These are phyloP conservation scores for Seira ritae DNA, from an alignment of 2,888 invertebrate species.

Conservation along the genomic window DNA sequence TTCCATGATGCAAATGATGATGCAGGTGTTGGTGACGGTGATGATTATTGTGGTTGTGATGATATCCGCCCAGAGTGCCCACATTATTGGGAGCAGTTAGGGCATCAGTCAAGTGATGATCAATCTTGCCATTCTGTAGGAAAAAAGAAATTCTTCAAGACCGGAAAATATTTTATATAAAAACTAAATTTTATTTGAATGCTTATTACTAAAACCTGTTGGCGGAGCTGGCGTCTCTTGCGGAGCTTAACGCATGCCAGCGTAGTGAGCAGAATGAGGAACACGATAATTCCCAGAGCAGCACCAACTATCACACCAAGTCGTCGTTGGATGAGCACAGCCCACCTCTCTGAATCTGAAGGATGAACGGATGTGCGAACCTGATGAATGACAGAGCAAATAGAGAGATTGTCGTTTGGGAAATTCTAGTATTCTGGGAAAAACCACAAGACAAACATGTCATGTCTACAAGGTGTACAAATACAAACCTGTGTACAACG, in stretches of 20 bases:
- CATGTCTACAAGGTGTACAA: conserved; percentile 1
- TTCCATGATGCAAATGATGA: conserved; percentile 58
- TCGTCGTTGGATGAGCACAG: conserved; percentile 84
- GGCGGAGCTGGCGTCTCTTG: conserved; percentile 81
- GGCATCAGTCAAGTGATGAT: conserved; percentile 70
- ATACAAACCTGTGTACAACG: conserved; percentile 81
- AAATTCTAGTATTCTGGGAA: background rate
- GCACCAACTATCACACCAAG: conserved; percentile 91
- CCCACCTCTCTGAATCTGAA: conserved; percentile 76
- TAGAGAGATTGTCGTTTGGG: background rate
- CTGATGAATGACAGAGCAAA: conserved; percentile 56
- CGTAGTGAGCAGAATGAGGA: conserved; percentile 88
- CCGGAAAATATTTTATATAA: too few relatives aligned
- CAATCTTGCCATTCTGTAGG: conserved; percentile 72
- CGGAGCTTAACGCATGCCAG: conserved; percentile 90
- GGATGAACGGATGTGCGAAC: conserved; percentile 76
- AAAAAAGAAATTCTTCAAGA: too few relatives aligned
- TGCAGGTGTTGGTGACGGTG: conserved; percentile 53
- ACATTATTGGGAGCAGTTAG: conserved; percentile 70
- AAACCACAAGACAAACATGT: conserved; percentile 2
- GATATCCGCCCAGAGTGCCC: conserved; percentile 70
- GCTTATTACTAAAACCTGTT: conserved; percentile 70
- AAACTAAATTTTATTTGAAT: too few relatives aligned
- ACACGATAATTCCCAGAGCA: conserved; percentile 90
- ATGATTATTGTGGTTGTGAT: conserved; percentile 66